Percentiles rank a stretch among this genome's conserved stretches.
Conservation (phyloP, 1,140 invertebrate species). For the Ceratoteleas bidentatus region DNA sequence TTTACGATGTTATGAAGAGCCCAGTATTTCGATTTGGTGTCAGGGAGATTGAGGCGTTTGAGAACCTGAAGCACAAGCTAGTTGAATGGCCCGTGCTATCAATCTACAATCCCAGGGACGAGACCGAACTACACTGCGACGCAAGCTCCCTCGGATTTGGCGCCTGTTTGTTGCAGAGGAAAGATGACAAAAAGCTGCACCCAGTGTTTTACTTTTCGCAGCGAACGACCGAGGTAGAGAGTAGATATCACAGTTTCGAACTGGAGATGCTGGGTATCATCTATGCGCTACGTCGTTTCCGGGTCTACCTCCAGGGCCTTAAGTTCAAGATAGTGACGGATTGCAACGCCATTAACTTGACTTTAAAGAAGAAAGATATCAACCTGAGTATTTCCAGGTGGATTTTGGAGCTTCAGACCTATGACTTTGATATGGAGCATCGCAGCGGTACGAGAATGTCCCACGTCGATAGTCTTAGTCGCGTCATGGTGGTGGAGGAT, state of each 20-base stretch:
- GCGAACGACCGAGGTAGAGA: slow-evolving; percentile 16
- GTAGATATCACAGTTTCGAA: neutral
- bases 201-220: slow-evolving; percentile 50
- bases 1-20: slow-evolving; percentile 2
- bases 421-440: slow-evolving; percentile 3
- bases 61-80: neutral
- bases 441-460: neutral
- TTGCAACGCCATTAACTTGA: neutral
- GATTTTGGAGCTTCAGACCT: slow-evolving; percentile 28
- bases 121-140: slow-evolving; percentile 67
- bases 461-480: slow-evolving; percentile 12
- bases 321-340: slow-evolving; percentile 3
- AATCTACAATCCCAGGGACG: slow-evolving; percentile 36
- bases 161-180: slow-evolving; percentile 49
- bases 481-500: slow-evolving; percentile 10
- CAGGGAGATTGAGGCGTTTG: slow-evolving; percentile 3
- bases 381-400: slow-evolving; percentile 73
- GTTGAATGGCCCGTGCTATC: slow-evolving; percentile 16
- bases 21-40: slow-evolving; percentile 9
- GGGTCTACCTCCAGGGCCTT: no score
- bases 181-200: slow-evolving; percentile 25
- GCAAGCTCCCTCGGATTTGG: slow-evolving; percentile 64
- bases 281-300: no score
- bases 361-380: neutral
- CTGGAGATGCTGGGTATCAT: neutral